A percentile compares a stretch with the other conserved stretches of the same genome.
These are phyloP conservation scores for Diplolepis rosae DNA, from an alignment of 2,888 invertebrate genomes.

Conservation along the genomic window DNA sequence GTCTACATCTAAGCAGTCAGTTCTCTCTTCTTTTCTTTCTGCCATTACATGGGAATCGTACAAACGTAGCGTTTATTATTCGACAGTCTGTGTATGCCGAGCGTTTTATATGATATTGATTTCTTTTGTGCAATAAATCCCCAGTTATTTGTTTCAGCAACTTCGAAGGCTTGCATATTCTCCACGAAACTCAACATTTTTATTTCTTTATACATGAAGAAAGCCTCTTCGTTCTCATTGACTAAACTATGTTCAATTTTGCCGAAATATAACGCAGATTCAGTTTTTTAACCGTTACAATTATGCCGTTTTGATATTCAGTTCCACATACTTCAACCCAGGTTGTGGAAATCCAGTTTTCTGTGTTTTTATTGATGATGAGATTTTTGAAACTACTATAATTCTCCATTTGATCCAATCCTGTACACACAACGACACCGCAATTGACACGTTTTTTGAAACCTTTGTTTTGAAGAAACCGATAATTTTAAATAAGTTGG, in stretches of 20 bases:
- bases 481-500: slow-evolving; percentile 16
- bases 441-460: slow-evolving; percentile 3
- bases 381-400: background rate
- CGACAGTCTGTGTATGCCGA: background rate
- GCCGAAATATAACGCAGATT: background rate
- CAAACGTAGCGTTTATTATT: background rate
- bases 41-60: background rate
- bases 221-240: background rate
- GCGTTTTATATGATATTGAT: background rate
- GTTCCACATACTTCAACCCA: background rate
- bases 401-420: background rate
- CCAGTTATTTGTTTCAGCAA: background rate
- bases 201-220: background rate
- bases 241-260: background rate
- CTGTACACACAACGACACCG: background rate
- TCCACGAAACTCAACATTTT: background rate
- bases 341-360: background rate
- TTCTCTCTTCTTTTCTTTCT: background rate
- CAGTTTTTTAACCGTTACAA: background rate
- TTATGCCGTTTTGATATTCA: background rate
- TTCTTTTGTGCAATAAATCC: background rate
- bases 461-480: slow-evolving; percentile 30
- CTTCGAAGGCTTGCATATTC: background rate
- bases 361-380: background rate
- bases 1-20: background rate